phyloP scores from a whole-genome alignment of 1,140 invertebrate species.

The Drepana arcuata region DNA sequence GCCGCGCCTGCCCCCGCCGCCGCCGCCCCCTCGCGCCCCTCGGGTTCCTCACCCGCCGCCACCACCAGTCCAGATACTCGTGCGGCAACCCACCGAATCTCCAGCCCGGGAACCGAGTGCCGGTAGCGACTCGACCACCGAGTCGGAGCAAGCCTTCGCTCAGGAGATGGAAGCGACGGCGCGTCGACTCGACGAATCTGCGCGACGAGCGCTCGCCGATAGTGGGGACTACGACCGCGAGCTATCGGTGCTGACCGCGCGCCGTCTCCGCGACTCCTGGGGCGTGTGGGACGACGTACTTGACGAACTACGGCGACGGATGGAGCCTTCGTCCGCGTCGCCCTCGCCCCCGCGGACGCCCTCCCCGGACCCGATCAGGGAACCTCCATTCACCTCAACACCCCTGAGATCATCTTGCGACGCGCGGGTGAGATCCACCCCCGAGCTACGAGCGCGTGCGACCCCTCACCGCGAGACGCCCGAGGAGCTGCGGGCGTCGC shows the following conservation, averaged over 20 bases:
- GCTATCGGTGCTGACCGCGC: slow-evolving; percentile 68
- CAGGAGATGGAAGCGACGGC: slow-evolving; percentile 64
- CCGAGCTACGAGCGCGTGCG: slow-evolving; percentile 73
- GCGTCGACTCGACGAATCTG: slow-evolving; percentile 49
- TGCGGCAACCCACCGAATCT: slow-evolving; percentile 19
- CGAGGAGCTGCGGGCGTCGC: slow-evolving; percentile 69
- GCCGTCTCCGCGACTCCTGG: slow-evolving; percentile 51
- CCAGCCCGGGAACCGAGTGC: slow-evolving; percentile 50
- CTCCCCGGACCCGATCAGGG: slow-evolving; percentile 44
- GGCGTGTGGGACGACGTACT: slow-evolving; percentile 66
- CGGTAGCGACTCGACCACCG: slow-evolving; percentile 64
- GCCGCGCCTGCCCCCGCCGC: slow-evolving; percentile 39
- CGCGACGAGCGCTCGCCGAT: slow-evolving; percentile 47
- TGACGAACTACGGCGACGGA: slow-evolving; percentile 54
- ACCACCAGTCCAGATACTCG: slow-evolving; percentile 25
- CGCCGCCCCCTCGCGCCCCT: slow-evolving; percentile 23
- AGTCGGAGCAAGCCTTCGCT: slow-evolving; percentile 60
- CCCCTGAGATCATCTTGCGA: slow-evolving; percentile 54
- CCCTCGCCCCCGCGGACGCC: slow-evolving; percentile 51
- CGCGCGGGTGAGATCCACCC: slow-evolving; percentile 75
- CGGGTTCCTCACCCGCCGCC: slow-evolving; percentile 28
- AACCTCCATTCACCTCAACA: slow-evolving; percentile 47
- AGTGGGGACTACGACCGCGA: slow-evolving; percentile 68
- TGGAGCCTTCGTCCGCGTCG: slow-evolving; percentile 36
- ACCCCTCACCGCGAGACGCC: slow-evolving; percentile 50